Percentiles rank a stretch among this genome's conserved stretches.
Evolutionary conservation across 2,888 invertebrate genomes (phyloP).

Genomic region (Drosophila nr. medialis): DNA sequence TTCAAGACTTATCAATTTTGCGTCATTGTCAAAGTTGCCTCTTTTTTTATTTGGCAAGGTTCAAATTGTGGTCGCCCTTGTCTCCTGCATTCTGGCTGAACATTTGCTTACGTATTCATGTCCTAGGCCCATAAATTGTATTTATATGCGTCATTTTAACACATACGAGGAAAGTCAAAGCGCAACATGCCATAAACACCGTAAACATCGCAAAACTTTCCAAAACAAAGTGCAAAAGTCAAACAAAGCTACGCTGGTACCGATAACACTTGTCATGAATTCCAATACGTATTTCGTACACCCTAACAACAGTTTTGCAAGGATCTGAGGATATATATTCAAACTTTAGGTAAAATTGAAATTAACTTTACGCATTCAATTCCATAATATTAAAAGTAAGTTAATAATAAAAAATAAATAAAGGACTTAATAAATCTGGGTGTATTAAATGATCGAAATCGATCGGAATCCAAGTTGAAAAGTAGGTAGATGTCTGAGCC

Average conservation of each 20-base stretch:
- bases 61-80: slow-evolving; percentile 2
- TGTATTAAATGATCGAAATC: too few relatives aligned
- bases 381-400: neutral
- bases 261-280: neutral
- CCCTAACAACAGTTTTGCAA: neutral
- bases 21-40: neutral
- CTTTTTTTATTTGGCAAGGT: neutral
- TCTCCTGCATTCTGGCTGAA: slow-evolving; percentile 16
- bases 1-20: neutral
- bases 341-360: neutral
- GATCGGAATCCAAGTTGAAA: neutral
- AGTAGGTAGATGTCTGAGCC: neutral
- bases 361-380: neutral
- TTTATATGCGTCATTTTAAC: slow-evolving; percentile 56
- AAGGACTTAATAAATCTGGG: neutral
- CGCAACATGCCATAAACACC: slow-evolving; percentile 60
- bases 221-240: slow-evolving; percentile 22
- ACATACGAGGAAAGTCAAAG: slow-evolving; percentile 41
- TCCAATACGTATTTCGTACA: neutral
- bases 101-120: slow-evolving; percentile 28
- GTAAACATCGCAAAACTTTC: slow-evolving; percentile 24
- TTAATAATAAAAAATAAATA: neutral
- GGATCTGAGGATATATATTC: neutral
- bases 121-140: slow-evolving; percentile 44
- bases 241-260: slow-evolving; percentile 1